These are phyloP conservation scores for Phasianus colchicus DNA, from an alignment of 2,113 vertebrate species.

Conservation along the genomic window DNA sequence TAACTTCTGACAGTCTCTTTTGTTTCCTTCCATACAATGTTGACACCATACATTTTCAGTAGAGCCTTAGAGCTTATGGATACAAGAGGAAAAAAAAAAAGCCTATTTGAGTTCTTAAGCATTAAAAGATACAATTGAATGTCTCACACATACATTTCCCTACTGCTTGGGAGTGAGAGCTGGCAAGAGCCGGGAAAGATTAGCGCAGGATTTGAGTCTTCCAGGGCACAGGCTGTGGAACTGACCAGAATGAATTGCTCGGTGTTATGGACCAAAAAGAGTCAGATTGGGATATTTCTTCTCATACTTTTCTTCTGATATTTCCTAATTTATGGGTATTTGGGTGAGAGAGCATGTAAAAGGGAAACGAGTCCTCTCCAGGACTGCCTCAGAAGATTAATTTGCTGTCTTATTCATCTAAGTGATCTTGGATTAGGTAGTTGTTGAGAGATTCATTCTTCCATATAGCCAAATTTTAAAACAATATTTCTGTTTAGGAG, in stretches of 20 bases:
- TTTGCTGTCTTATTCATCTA: not conserved
- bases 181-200: not conserved
- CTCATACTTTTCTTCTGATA: not conserved
- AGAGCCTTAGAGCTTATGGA: not conserved
- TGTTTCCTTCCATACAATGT: not conserved
- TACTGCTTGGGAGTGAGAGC: not conserved
- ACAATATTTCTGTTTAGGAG: not conserved
- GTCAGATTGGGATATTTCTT: not conserved
- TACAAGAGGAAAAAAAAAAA: not conserved
- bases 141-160: not conserved
- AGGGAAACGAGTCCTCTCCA: accelerated
- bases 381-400: not conserved
- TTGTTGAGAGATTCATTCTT: not conserved
- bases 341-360: not conserved
- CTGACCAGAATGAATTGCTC: not conserved
- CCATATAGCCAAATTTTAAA: not conserved
- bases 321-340: not conserved
- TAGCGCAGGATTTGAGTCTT: not conserved
- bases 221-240: not conserved
- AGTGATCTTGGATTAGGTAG: not conserved
- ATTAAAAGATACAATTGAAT: not conserved
- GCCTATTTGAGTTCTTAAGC: not conserved
- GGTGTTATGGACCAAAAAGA: not conserved
- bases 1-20: not conserved
- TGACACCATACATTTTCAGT: not conserved